Evolutionary conservation across 2,797 vertebrate genomes (phyloP).

Genomic region (Tragopan temminckii): DNA sequence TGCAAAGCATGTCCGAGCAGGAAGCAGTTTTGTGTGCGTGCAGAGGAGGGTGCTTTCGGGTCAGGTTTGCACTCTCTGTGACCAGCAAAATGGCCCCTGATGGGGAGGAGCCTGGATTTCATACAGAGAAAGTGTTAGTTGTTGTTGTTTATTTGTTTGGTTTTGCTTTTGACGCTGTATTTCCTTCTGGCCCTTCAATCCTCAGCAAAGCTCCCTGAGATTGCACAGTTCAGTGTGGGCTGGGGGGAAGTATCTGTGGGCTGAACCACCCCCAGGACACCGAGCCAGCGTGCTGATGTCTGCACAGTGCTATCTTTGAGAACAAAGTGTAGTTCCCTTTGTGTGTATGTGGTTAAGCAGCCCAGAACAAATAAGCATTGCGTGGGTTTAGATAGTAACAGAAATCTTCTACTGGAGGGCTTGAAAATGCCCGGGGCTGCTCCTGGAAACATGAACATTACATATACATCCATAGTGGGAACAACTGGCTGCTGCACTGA

Average conservation of each 20-base stretch:
- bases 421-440: not conserved
- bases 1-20: not conserved
- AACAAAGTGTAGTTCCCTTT: constrained; percentile 42
- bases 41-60: not conserved
- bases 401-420: not conserved
- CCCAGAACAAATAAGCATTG: constrained; percentile 1
- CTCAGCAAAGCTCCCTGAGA: not conserved
- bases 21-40: constrained; percentile 35
- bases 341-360: not conserved
- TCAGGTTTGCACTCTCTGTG: not conserved
- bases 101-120: not conserved
- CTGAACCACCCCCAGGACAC: not conserved
- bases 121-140: not conserved
- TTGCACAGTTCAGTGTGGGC: not conserved
- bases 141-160: not conserved
- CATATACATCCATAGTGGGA: not conserved
- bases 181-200: not conserved
- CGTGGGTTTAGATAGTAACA: not conserved
- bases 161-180: not conserved
- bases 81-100: not conserved
- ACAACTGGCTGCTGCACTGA: not conserved
- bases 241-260: not conserved
- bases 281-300: fast-evolving
- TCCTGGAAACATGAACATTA: not conserved
- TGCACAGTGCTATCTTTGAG: not conserved